Percentiles rank a stretch among this genome's conserved stretches.
These are phyloP conservation scores for Hippasteria phrygiana DNA, from an alignment of 53 echinoderm and acorn worm species.

Conservation along the genomic window DNA sequence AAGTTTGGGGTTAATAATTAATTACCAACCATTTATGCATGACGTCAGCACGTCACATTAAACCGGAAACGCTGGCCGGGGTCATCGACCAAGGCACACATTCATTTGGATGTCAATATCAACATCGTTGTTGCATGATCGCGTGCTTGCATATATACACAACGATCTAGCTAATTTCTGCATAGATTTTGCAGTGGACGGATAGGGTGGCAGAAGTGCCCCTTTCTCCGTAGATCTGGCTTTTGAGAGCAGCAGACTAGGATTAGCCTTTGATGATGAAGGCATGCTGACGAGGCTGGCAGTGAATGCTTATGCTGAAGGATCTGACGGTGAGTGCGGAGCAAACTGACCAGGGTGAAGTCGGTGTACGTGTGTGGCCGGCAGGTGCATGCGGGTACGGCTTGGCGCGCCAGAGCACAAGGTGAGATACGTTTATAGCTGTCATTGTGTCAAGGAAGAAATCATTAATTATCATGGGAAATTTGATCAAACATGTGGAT, in stretches of 20 bases:
- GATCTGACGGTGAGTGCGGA: background rate
- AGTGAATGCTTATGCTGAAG: background rate
- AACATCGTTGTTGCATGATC: background rate
- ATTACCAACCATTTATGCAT: background rate
- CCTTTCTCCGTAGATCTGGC: background rate
- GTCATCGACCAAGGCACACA: slow-evolving; percentile 3
- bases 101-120: background rate
- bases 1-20: background rate
- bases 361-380: background rate
- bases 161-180: background rate
- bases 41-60: background rate
- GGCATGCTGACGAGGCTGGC: background rate
- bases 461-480: too few species aligned
- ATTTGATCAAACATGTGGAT: too few species aligned
- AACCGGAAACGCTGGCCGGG: background rate
- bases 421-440: too few species aligned
- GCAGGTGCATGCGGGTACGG: too few species aligned
- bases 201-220: background rate
- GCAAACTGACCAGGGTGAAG: background rate
- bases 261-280: slow-evolving; percentile 1
- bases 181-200: background rate
- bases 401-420: too few species aligned
- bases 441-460: too few species aligned
- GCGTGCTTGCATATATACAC: background rate
- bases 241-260: background rate